phyloP scores from a whole-genome alignment of 2,797 vertebrate genomes.

The Mormyrops attenuatus region DNA sequence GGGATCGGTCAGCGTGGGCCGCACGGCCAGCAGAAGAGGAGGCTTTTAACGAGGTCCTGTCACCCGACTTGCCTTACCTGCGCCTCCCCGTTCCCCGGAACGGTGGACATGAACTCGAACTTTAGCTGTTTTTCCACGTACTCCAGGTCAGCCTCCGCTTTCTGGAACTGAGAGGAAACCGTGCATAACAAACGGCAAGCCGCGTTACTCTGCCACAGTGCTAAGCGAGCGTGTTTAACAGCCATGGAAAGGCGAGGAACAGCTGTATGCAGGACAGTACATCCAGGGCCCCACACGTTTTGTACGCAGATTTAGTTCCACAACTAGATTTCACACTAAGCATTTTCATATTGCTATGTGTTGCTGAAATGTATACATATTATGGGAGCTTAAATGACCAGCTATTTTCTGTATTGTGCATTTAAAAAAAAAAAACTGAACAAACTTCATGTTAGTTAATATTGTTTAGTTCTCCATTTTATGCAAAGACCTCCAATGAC shows the following conservation, averaged over 20 bases:
- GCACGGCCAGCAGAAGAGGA: not conserved
- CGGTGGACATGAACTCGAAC: slow-evolving; percentile 73
- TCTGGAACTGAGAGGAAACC: slow-evolving; percentile 80
- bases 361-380: not conserved
- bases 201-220: not conserved
- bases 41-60: not conserved
- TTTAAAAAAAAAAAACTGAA: not conserved
- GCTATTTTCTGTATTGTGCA: not conserved
- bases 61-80: slow-evolving; percentile 57
- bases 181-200: slow-evolving; percentile 15
- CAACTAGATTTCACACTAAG: not conserved
- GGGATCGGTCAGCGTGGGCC: not conserved
- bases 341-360: not conserved
- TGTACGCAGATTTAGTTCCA: not conserved
- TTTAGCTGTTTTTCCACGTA: slow-evolving; percentile 82
- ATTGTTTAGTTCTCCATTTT: not conserved
- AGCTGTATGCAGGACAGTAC: not conserved
- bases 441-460: not conserved
- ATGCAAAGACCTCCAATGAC: not conserved
- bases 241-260: not conserved
- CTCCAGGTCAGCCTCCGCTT: slow-evolving; percentile 86
- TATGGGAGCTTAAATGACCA: not conserved
- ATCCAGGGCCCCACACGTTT: not conserved
- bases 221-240: not conserved
- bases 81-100: slow-evolving; percentile 54